phyloP scores from a whole-genome alignment of 35 echinoderm and acorn worm genomes.

The Diadema setosum region DNA sequence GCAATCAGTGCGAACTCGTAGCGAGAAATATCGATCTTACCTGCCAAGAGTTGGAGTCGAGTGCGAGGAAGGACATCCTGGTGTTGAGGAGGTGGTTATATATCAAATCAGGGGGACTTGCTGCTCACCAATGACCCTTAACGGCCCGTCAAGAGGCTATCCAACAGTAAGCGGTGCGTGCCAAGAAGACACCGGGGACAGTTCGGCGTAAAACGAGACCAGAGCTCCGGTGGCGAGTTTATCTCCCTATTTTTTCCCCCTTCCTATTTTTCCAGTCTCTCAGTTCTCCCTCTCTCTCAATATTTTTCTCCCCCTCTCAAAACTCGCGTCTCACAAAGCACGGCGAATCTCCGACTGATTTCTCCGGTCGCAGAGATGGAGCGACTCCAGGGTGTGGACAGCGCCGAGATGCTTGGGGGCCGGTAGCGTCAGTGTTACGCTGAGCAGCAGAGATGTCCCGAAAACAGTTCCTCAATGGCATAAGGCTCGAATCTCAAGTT shows the following conservation, averaged over 20 bases:
- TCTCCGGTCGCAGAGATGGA: no score
- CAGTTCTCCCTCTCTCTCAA: no score
- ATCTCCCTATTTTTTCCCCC: neutral
- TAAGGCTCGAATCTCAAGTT: no score
- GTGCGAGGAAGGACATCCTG: slow-evolving; percentile 8
- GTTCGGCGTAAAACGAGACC: slow-evolving; percentile 8
- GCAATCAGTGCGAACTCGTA: no score
- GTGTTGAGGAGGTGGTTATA: neutral
- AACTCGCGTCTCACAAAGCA: no score
- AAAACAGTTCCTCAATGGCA: no score
- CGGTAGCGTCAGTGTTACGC: neutral
- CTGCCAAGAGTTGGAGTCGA: slow-evolving; percentile 23
- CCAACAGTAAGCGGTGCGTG: neutral
- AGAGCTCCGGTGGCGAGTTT: neutral
- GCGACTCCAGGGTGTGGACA: no score
- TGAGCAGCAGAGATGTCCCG: neutral
- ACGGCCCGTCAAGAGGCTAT: neutral
- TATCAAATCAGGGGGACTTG: neutral
- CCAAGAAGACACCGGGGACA: slow-evolving; percentile 6
- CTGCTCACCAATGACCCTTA: neutral
- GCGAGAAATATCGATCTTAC: neutral
- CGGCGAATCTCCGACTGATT: no score
- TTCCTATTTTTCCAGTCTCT: neutral
- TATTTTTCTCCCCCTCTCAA: no score
- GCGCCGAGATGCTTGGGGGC: neutral